Percentiles rank a stretch among this genome's conserved stretches.
These are phyloP conservation scores for Ctenodactylus gundi DNA, from an alignment of 2,113 vertebrate genomes.

Conservation along the genomic window DNA sequence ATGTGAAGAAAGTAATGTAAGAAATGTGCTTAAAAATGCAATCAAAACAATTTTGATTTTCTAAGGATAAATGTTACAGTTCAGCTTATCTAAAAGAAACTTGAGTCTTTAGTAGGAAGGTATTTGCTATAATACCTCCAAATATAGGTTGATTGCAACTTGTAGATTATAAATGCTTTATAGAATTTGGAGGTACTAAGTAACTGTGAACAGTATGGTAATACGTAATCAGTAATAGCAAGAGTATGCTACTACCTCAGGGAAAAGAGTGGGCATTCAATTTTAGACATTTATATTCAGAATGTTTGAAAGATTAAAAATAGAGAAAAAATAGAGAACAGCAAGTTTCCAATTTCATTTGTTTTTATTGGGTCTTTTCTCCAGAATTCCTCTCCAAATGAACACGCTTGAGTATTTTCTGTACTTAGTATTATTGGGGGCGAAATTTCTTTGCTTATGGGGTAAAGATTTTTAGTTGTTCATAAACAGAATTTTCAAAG, in stretches of 20 bases:
- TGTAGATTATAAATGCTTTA: neutral
- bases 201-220: neutral
- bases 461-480: slow-evolving; percentile 66
- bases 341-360: slow-evolving; percentile 67
- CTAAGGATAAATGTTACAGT: neutral
- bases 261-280: neutral
- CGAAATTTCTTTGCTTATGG: slow-evolving; percentile 69
- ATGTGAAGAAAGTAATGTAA: slow-evolving; percentile 15
- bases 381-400: slow-evolving; percentile 77
- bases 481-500: slow-evolving; percentile 59
- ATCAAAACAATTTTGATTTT: neutral
- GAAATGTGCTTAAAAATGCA: neutral
- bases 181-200: neutral
- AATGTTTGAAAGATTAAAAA: neutral
- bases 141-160: neutral
- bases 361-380: slow-evolving; percentile 54
- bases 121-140: neutral
- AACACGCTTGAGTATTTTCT: slow-evolving; percentile 76
- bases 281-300: neutral
- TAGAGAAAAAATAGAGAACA: slow-evolving; percentile 44
- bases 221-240: neutral
- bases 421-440: slow-evolving; percentile 50
- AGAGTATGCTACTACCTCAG: neutral
- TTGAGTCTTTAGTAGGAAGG: neutral
- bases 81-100: slow-evolving; percentile 29